Percentiles rank a stretch among this genome's conserved stretches.
Conservation (phyloP, 2,888 invertebrate species). For the Himalopsyche japonica region DNA sequence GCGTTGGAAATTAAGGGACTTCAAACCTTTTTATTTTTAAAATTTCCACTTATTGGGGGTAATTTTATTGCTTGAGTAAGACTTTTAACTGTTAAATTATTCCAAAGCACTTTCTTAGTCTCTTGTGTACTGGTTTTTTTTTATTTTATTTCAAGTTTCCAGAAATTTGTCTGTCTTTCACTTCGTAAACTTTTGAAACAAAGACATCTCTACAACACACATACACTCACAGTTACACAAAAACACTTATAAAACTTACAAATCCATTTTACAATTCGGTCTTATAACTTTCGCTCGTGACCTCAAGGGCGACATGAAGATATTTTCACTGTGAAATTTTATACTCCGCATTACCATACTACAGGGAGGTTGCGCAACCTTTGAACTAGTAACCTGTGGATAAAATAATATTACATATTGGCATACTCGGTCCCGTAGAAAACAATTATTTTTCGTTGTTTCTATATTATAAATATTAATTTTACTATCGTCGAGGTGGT, state of each 20-base stretch:
- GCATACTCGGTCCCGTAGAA: not conserved
- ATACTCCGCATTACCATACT: not conserved
- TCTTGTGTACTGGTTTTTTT: not conserved
- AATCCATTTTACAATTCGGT: not conserved
- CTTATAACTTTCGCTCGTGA: not conserved
- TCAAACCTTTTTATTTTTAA: not conserved
- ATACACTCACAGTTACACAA: not conserved
- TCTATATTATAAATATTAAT: too few species aligned
- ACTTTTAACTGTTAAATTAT: not conserved
- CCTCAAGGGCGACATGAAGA: not conserved
- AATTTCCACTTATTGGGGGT: not conserved
- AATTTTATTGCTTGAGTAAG: not conserved
- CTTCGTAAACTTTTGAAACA: not conserved
- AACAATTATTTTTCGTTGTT: not conserved
- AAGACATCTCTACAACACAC: not conserved
- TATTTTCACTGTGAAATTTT: not conserved
- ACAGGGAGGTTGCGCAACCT: not conserved
- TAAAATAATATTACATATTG: not conserved
- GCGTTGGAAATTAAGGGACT: too few species aligned
- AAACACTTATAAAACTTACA: not conserved
- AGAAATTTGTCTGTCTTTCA: not conserved
- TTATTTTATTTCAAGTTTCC: not conserved
- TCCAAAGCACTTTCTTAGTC: not conserved
- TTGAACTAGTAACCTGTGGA: not conserved
- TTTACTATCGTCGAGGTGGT: too few species aligned